phyloP scores from a whole-genome alignment of 2,113 vertebrate species.

The Equus przewalskii region DNA sequence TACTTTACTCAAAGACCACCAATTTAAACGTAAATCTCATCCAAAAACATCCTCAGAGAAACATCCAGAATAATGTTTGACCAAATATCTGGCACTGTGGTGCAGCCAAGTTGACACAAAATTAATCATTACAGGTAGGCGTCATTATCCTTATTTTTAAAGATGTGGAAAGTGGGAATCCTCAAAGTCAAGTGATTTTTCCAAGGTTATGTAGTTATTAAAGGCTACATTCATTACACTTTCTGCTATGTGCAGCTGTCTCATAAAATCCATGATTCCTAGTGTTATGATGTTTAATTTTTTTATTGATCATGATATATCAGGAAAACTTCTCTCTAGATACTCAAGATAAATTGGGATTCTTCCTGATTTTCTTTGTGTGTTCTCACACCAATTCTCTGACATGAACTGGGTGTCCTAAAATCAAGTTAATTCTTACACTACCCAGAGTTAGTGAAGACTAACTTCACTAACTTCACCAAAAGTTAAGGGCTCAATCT shows the following conservation, averaged over 20 bases:
- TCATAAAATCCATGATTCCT: neutral
- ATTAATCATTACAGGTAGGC: neutral
- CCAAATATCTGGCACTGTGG: neutral
- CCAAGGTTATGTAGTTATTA: neutral
- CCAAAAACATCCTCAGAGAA: neutral
- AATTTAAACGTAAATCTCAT: constrained; percentile 11
- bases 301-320: neutral
- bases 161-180: neutral
- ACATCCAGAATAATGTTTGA: neutral
- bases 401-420: neutral
- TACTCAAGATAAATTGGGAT: neutral
- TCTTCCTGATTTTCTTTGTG: neutral
- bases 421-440: neutral
- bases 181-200: constrained; percentile 12
- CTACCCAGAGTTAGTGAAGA: neutral
- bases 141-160: neutral
- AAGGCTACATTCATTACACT: neutral
- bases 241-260: neutral
- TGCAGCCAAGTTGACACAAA: neutral
- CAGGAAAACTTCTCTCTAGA: neutral
- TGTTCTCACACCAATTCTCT: neutral
- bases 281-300: neutral
- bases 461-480: too few relatives aligned
- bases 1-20: neutral
- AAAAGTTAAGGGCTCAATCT: neutral